Evolutionary conservation across 2,797 vertebrate genomes (phyloP), one percentile per base, ranked within the genome.

Genomic region (Ispidina lecontei): DNA sequence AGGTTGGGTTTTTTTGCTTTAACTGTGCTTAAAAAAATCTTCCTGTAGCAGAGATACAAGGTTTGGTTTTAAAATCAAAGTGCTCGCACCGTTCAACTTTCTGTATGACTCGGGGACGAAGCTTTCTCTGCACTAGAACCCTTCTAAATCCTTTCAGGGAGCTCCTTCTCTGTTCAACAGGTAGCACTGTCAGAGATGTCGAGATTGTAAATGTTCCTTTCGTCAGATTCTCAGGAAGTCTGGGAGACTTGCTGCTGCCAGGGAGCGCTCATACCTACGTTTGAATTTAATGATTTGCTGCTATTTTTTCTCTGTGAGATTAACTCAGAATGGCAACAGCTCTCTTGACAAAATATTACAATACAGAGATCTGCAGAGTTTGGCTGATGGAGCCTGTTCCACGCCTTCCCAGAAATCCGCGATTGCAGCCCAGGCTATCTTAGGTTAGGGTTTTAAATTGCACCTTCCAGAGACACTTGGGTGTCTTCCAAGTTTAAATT

Each of bases 401-500:
- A 15, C 62, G 9, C 49, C 4, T 95, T 96, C 93, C 91, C 92
- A 93, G 95, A 93, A 95, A 93, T 74, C 60, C 6, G 37, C 0
- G 9, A 88, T 72, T 91, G 93, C 77, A 41, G 54, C 11, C 76
- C 59, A 39, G 63, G 86, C 93, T 94, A 84, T 95, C 92, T 91
- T 58, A 73, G 77, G 84, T 60, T 71, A 60, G 54, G 68, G 89
- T 76, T 94, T 91, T 82, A 90, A 84, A 94, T 62, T 84, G 60
- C 51, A 77, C 60, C 65, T 94, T 75, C n/a, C 46, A 60, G 62
- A 91, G 86, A 84, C 78, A 16, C 68, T 39, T 96, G 95, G 74
- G 54, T 77, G 41, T 49, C 46, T 90, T 90, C 95, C 95, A 95
- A 64, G 90, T 76, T 87, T 79, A 94, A 94, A 94, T 95, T 79